Percentiles rank a stretch among this genome's conserved stretches.
Evolutionary conservation across 2,113 vertebrate genomes (phyloP).

Genomic region (Pseudopipra pipra): DNA sequence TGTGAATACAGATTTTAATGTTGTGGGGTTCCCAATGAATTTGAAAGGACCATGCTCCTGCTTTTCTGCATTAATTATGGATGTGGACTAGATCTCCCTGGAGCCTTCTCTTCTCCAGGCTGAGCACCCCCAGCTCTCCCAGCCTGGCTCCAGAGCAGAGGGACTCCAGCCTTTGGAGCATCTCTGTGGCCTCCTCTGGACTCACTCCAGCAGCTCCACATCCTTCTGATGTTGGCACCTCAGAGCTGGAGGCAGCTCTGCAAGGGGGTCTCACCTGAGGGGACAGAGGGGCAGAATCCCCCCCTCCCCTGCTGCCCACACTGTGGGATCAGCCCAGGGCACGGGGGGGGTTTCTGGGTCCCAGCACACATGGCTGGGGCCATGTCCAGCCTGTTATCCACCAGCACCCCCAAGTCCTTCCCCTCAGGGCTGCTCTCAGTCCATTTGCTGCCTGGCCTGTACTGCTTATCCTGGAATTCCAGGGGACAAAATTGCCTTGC

Average conservation of each 20-base stretch:
- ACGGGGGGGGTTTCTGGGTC: background rate
- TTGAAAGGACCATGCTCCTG: background rate
- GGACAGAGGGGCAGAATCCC: background rate
- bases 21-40: background rate
- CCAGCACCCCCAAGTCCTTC: background rate
- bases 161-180: background rate
- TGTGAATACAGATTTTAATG: background rate
- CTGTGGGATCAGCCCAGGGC: background rate
- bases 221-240: background rate
- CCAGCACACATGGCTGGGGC: accelerated
- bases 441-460: background rate
- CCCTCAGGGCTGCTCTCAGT: background rate
- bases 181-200: background rate
- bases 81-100: background rate
- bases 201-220: background rate
- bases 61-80: background rate
- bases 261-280: background rate
- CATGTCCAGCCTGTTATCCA: background rate
- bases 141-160: background rate
- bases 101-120: background rate
- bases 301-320: background rate
- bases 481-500: too few species aligned
- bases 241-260: background rate
- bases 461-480: background rate
- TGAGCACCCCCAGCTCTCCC: background rate